Conservation (phyloP, 2,113 vertebrate genomes). For the Naja naja region DNA sequence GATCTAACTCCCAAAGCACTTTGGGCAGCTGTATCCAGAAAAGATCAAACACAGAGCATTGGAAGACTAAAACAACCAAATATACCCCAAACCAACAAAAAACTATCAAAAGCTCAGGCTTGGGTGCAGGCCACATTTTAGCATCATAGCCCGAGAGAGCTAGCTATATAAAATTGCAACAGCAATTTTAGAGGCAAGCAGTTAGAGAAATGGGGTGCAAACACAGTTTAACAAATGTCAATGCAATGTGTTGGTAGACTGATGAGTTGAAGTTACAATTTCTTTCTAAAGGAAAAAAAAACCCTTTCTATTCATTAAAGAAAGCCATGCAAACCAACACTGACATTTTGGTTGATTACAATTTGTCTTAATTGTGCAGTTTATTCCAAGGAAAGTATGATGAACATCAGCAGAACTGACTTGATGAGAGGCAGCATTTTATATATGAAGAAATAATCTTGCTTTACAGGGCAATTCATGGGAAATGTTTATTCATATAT, state of each 20-base stretch:
- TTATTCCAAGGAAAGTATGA: background rate
- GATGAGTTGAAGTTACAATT: background rate
- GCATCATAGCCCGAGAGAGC: background rate
- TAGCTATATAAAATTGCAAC: background rate
- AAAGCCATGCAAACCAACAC: background rate
- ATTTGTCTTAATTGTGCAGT: background rate
- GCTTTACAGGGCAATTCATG: background rate
- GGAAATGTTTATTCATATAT: background rate
- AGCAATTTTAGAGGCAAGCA: background rate
- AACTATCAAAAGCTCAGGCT: background rate
- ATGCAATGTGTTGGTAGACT: background rate
- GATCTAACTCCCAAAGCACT: background rate
- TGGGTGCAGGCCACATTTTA: background rate
- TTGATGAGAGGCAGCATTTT: rapidly evolving
- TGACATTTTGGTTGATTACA: background rate
- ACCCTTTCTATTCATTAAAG: background rate
- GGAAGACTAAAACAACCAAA: background rate
- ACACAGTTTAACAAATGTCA: background rate
- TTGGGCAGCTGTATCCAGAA: background rate
- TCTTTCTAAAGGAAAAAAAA: background rate
- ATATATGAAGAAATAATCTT: background rate
- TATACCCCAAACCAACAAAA: background rate
- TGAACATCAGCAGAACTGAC: background rate
- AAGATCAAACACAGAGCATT: background rate
- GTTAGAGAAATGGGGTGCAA: background rate